Evolutionary conservation across 1,140 invertebrate species (phyloP).

Genomic region (Gonioctena quinquepunctata): DNA sequence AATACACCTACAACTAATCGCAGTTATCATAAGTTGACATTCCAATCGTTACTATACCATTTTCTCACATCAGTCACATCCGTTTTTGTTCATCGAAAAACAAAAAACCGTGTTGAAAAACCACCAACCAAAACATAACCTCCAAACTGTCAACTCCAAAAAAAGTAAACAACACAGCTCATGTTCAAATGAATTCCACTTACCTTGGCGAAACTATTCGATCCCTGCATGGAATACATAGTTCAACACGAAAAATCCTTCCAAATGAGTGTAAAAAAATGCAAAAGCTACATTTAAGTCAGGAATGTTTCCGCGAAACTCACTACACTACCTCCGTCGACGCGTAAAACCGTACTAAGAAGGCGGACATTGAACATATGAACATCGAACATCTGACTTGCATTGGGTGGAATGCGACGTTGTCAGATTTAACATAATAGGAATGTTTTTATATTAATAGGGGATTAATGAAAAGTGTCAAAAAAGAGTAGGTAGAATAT

Average conservation of each 20-base stretch:
- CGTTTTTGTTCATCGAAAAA: no score
- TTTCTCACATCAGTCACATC: no score
- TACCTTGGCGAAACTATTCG: slow-evolving; percentile 6
- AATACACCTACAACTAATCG: no score
- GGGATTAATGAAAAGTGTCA: no score
- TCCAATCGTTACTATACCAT: no score
- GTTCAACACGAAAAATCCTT: slow-evolving; percentile 6
- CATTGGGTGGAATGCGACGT: background rate
- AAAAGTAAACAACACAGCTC: background rate
- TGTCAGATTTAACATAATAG: background rate
- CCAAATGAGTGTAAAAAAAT: background rate
- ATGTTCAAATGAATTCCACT: background rate
- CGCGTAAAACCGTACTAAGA: background rate
- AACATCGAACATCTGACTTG: background rate
- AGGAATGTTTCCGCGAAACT: background rate
- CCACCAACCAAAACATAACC: background rate
- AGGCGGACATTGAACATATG: background rate
- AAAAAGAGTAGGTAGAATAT: no score
- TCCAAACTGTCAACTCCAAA: background rate
- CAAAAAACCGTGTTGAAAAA: no score
- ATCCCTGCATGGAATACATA: slow-evolving; percentile 17
- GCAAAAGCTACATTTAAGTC: background rate
- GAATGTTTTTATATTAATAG: no score
- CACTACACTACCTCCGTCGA: background rate
- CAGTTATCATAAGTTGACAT: no score